Conservation (phyloP, 2,113 vertebrate species). For the Microtus oregoni region DNA sequence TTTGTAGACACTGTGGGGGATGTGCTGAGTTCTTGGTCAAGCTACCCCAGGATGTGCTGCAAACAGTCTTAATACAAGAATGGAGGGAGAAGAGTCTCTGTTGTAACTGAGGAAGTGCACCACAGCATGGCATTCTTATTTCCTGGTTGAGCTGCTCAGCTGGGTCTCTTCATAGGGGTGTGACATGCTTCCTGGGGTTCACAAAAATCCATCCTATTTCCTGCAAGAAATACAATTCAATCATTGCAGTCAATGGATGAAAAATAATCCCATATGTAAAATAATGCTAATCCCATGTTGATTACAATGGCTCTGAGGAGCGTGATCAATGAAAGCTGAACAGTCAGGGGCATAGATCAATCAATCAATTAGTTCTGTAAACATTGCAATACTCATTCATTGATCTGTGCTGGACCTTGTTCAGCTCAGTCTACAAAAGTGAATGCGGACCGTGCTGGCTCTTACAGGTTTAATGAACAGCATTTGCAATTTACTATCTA, state of each 20-base stretch:
- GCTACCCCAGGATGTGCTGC: neutral
- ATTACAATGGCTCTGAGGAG: neutral
- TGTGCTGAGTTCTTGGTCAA: neutral
- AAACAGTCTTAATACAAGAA: neutral
- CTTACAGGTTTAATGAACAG: neutral
- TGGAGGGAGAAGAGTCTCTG: neutral
- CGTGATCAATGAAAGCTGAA: neutral
- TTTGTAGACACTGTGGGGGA: neutral
- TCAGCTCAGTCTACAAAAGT: neutral
- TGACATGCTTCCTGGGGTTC: neutral
- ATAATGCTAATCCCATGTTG: neutral
- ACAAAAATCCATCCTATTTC: neutral
- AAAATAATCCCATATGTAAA: neutral
- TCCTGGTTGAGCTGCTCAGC: neutral
- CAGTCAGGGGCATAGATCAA: neutral
- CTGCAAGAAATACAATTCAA: neutral
- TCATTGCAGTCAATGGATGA: neutral
- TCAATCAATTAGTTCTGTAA: neutral
- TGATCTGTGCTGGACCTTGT: neutral
- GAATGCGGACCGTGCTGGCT: neutral
- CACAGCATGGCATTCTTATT: accelerated
- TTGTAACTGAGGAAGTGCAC: neutral
- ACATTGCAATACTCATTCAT: neutral
- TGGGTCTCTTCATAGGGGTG: neutral
- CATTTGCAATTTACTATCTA: neutral